Evolutionary conservation across 2,113 vertebrate genomes (phyloP).

Genomic region (Pygoscelis antarcticus): DNA sequence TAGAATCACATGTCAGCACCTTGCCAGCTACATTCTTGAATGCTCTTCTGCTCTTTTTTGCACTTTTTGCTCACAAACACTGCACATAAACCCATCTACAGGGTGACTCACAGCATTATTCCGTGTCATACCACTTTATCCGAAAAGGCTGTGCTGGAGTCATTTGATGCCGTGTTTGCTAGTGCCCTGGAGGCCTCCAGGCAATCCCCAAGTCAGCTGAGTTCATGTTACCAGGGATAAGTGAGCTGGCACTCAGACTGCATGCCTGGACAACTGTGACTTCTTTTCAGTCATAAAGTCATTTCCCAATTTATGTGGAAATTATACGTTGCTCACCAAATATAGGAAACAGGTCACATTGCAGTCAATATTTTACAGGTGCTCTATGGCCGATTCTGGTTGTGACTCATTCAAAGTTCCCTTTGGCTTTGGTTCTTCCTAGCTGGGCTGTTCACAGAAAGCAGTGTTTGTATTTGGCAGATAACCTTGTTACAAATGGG

Average conservation of each 20-base stretch:
- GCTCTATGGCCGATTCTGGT: neutral
- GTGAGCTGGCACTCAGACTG: neutral
- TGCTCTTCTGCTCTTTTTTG: neutral
- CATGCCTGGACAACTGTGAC: neutral
- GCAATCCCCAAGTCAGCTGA: neutral
- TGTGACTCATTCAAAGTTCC: neutral
- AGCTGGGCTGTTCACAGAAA: neutral
- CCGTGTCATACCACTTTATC: neutral
- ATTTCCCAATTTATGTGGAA: neutral
- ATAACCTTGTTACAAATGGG: neutral
- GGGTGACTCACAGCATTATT: neutral
- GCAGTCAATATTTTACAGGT: neutral
- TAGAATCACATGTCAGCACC: slow-evolving; percentile 21
- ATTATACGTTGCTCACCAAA: neutral
- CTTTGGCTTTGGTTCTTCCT: neutral
- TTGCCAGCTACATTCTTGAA: slow-evolving; percentile 28
- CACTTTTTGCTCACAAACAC: slow-evolving; percentile 1
- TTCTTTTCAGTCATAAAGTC: neutral
- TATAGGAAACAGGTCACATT: neutral
- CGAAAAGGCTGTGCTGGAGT: neutral
- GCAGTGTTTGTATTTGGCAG: neutral
- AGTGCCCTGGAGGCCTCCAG: neutral
- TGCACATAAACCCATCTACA: neutral
- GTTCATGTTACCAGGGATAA: neutral
- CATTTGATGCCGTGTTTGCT: neutral